phyloP scores from a whole-genome alignment of 2,797 vertebrate genomes.

The Hyperoplus lanceolatus region DNA sequence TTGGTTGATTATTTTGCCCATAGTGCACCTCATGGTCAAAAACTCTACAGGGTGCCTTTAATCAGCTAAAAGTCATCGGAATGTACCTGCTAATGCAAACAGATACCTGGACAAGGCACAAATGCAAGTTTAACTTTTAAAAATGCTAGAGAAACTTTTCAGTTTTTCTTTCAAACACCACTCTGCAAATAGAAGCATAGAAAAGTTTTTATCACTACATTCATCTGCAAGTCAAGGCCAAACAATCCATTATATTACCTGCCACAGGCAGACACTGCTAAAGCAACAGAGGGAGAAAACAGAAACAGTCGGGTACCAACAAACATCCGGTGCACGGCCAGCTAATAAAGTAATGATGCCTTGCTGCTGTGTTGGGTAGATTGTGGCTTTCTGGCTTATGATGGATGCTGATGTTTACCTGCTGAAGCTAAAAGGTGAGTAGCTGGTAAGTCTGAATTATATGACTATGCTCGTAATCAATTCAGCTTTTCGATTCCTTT shows the following conservation, averaged over 20 bases:
- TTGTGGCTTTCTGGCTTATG: too few relatives aligned
- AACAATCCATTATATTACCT: not conserved
- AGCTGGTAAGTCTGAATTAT: not conserved
- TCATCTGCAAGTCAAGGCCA: slow-evolving; percentile 2
- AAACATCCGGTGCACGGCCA: not conserved
- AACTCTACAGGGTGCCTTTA: too few relatives aligned
- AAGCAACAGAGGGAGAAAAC: not conserved
- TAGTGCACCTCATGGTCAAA: too few relatives aligned
- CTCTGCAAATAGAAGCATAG: not conserved
- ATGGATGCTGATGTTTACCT: too few relatives aligned
- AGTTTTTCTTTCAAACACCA: not conserved
- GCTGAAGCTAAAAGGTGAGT: not conserved
- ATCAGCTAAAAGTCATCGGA: too few relatives aligned
- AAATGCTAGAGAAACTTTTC: not conserved
- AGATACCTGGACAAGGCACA: not conserved
- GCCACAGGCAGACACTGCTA: not conserved
- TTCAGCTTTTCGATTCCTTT: too few relatives aligned
- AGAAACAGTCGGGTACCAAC: not conserved
- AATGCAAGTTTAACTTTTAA: not conserved
- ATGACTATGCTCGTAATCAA: not conserved
- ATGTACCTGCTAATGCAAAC: too few relatives aligned
- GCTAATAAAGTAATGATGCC: not conserved
- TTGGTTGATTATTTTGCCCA: too few relatives aligned
- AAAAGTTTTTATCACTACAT: not conserved
- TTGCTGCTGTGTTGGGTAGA: not conserved